Conservation (phyloP, 2,797 vertebrate genomes). For the Notolabrus celidotus region DNA sequence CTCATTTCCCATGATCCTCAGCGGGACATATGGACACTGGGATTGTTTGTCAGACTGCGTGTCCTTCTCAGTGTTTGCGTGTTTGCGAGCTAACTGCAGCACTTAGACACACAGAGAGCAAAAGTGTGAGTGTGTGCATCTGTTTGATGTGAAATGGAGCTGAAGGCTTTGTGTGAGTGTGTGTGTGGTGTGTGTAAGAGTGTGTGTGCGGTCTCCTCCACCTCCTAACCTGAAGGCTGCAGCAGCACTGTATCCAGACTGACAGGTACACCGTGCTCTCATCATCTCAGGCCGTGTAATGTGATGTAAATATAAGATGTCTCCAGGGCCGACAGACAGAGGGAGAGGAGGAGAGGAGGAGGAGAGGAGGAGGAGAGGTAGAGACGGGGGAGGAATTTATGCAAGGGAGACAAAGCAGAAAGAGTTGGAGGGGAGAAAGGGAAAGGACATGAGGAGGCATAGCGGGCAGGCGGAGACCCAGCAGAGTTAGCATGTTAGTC, state of each 20-base stretch:
- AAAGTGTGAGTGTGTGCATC: neutral
- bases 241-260: conserved; percentile 40
- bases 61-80: too few species aligned
- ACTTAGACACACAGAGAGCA: neutral
- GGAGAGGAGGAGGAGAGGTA: neutral
- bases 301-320: conserved; percentile 63
- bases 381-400: neutral
- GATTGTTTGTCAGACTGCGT: neutral
- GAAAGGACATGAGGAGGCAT: neutral
- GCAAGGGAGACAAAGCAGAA: too few species aligned
- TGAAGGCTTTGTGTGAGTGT: conserved; percentile 1
- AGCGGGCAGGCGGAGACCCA: neutral
- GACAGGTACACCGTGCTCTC: conserved; percentile 61
- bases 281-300: conserved; percentile 63
- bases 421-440: neutral
- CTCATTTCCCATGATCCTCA: too few species aligned
- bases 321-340: conserved; percentile 22
- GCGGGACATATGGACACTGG: conserved; percentile 5
- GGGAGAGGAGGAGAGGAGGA: neutral
- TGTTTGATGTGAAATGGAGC: conserved; percentile 14
- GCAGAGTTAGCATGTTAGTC: neutral
- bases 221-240: conserved; percentile 55
- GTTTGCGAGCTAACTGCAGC: conserved; percentile 19
- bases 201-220: conserved; percentile 18
- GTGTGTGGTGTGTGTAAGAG: conserved; percentile 13